phyloP scores from a whole-genome alignment of 2,113 vertebrate species.

The Enhydra lutris region DNA sequence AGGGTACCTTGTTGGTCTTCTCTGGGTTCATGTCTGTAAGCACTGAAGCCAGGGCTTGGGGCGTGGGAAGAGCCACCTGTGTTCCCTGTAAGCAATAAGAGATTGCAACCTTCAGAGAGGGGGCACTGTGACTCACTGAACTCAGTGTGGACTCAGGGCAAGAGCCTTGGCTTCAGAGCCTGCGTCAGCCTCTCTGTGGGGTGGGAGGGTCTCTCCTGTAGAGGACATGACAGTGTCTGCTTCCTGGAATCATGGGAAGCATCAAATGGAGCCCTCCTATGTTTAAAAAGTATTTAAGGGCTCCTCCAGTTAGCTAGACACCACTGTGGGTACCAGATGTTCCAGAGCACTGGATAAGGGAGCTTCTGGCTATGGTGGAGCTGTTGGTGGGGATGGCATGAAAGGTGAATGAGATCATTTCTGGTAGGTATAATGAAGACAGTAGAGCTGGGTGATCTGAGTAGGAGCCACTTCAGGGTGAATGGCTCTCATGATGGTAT shows the following conservation, averaged over 20 bases:
- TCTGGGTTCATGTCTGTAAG: neutral
- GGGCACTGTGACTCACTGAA: neutral
- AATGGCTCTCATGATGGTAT: neutral
- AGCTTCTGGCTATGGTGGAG: no score
- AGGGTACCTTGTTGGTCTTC: neutral
- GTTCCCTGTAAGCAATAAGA: neutral
- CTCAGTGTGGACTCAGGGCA: rapidly evolving
- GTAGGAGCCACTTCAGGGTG: no score
- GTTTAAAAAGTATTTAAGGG: neutral
- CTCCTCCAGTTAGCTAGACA: neutral
- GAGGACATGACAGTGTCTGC: neutral
- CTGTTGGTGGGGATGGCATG: rapidly evolving
- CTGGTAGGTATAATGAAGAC: neutral
- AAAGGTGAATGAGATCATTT: rapidly evolving
- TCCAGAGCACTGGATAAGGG: neutral
- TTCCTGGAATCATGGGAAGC: neutral
- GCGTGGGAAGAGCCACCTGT: rapidly evolving
- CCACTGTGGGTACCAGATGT: rapidly evolving
- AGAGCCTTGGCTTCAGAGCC: neutral
- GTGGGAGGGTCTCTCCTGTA: neutral
- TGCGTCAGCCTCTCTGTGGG: neutral
- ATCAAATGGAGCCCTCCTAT: neutral
- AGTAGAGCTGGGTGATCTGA: neutral
- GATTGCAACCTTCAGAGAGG: neutral
- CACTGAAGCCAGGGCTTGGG: neutral